Conservation (phyloP, 2,888 invertebrate species). For the Hemaris fuciformis region DNA sequence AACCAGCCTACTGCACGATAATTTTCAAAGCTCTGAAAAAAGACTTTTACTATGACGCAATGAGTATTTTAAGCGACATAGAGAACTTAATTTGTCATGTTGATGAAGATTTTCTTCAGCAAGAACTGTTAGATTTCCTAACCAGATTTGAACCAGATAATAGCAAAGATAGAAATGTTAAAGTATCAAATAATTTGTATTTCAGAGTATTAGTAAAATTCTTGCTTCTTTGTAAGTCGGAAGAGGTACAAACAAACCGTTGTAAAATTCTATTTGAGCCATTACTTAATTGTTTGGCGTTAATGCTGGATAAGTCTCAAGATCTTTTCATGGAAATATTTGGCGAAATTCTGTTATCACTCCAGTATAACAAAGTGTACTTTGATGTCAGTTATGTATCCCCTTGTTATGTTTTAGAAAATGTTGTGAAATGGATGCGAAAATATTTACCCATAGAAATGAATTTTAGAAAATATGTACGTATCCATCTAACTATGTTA, state of each 20-base stretch:
- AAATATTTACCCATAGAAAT: conserved; percentile 3
- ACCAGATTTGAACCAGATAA: not conserved
- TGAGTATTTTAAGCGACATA: not conserved
- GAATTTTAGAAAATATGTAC: not conserved
- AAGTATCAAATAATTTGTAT: not conserved
- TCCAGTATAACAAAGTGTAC: not conserved
- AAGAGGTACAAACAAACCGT: conserved; percentile 4
- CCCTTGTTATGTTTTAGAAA: not conserved
- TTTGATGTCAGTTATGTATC: not conserved
- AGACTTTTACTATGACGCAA: not conserved
- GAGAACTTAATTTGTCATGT: not conserved
- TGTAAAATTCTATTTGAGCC: not conserved
- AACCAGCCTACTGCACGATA: not conserved
- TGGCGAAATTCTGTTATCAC: not conserved
- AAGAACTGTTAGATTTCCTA: not conserved
- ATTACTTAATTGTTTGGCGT: not conserved
- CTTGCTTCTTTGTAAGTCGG: conserved; percentile 3
- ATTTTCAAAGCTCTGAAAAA: not conserved
- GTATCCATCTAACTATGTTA: conserved; percentile 10
- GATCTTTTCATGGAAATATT: not conserved
- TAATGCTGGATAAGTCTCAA: not conserved
- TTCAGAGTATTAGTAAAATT: conserved; percentile 4
- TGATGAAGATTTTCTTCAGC: not conserved
- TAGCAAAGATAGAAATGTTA: not conserved
- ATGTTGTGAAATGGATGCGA: conserved; percentile 10